A percentile compares a stretch with the other conserved stretches of the same genome.
These are phyloP conservation scores for Epirrita christyi DNA, from an alignment of 2,888 invertebrate species.

Conservation along the genomic window DNA sequence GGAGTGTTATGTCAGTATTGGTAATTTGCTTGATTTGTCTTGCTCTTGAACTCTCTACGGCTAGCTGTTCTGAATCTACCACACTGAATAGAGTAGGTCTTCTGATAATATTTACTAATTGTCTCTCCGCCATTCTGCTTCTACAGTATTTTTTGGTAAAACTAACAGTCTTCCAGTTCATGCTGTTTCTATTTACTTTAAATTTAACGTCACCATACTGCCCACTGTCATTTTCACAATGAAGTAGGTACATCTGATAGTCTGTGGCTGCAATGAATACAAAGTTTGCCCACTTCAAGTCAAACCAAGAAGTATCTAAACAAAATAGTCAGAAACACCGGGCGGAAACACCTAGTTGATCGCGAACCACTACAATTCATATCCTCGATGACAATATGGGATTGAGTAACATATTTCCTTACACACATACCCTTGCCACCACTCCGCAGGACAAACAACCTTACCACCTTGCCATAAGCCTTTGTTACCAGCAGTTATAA, in stretches of 20 bases:
- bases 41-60: conserved; percentile 46
- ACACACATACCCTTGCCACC: conserved; percentile 49
- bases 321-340: conserved; percentile 65
- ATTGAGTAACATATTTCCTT: conserved; percentile 80
- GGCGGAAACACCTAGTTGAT: conserved; percentile 81
- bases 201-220: conserved; percentile 44
- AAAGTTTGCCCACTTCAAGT: conserved; percentile 46
- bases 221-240: conserved; percentile 28
- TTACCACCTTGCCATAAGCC: conserved; percentile 11
- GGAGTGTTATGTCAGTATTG: conserved; percentile 21
- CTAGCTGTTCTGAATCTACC: conserved; percentile 42
- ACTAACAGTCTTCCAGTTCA: conserved; percentile 33
- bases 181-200: conserved; percentile 36
- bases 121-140: conserved; percentile 25
- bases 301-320: conserved; percentile 49
- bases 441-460: conserved; percentile 20
- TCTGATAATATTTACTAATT: conserved; percentile 13
- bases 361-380: conserved; percentile 83
- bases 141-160: conserved; percentile 31
- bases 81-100: conserved; percentile 42
- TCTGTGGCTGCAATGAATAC: no score
- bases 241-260: no score
- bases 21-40: conserved; percentile 42
- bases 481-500: conserved; percentile 38
- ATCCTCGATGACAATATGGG: conserved; percentile 79